These are phyloP conservation scores for Drosophila nikananu DNA, from an alignment of 1,140 invertebrate genomes.

Conservation along the genomic window DNA sequence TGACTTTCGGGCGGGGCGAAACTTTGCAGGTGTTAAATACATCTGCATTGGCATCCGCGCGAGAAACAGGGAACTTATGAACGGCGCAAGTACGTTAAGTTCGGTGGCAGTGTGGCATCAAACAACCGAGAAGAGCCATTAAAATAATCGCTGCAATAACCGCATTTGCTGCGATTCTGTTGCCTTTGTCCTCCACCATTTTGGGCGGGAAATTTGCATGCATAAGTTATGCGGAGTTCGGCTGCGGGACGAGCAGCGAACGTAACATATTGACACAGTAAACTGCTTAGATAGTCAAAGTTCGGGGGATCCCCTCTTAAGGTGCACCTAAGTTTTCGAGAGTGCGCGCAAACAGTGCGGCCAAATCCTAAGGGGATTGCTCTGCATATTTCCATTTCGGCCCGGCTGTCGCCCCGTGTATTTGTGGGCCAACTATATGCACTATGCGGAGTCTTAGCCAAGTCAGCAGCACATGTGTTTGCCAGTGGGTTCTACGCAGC, in stretches of 20 bases:
- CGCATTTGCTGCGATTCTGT: constrained; percentile 73
- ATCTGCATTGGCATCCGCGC: constrained; percentile 41
- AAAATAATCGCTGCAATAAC: constrained; percentile 83
- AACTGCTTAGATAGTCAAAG: constrained; percentile 82
- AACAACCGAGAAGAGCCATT: constrained; percentile 73
- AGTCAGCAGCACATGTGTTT: constrained; percentile 38
- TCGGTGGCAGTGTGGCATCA: constrained; percentile 44
- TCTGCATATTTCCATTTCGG: constrained; percentile 48
- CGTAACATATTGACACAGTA: constrained; percentile 82
- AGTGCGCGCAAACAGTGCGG: constrained; percentile 56
- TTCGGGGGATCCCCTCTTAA: constrained; percentile 62
- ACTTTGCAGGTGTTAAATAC: constrained; percentile 62
- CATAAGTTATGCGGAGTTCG: constrained; percentile 75
- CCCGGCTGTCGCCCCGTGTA: constrained; percentile 17
- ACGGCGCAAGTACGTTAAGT: constrained; percentile 42
- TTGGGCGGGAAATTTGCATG: constrained; percentile 71
- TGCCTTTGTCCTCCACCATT: constrained; percentile 71
- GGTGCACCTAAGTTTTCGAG: constrained; percentile 72
- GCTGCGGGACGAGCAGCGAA: constrained; percentile 59
- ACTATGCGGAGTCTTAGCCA: constrained; percentile 25
- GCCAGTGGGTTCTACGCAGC: constrained; percentile 19
- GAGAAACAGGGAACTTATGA: constrained; percentile 35
- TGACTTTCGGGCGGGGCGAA: constrained; percentile 20
- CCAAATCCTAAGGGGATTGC: constrained; percentile 56
- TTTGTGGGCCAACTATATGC: constrained; percentile 49